These are phyloP conservation scores for Chaetura pelagica DNA, from an alignment of 2,113 vertebrate genomes.

Conservation along the genomic window DNA sequence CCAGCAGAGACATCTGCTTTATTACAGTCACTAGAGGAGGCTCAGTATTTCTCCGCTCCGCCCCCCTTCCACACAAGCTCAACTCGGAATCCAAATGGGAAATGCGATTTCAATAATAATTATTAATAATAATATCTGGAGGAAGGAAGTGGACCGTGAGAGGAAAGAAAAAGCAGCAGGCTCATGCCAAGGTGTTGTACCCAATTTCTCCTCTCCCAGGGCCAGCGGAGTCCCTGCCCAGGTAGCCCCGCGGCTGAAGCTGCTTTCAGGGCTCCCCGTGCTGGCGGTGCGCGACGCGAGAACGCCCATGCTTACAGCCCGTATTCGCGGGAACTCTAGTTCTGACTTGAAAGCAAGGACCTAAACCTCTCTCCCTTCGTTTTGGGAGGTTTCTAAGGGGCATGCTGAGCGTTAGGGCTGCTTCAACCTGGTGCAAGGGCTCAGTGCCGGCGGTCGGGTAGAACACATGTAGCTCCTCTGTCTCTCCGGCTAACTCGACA, in stretches of 20 bases:
- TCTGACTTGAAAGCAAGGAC: neutral
- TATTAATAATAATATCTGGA: neutral
- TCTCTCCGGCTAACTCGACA: constrained; percentile 88
- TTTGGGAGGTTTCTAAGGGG: neutral
- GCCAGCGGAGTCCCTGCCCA: neutral
- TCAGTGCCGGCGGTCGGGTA: neutral
- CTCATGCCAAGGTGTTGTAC: neutral
- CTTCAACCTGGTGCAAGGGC: neutral
- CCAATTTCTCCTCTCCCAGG: neutral
- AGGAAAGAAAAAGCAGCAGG: neutral
- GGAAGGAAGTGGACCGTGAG: neutral
- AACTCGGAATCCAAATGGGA: neutral
- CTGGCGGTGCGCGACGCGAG: neutral
- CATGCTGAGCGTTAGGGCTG: neutral
- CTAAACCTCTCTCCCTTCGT: neutral
- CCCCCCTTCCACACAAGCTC: neutral
- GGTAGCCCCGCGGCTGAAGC: neutral
- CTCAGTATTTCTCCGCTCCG: neutral
- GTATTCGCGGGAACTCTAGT: neutral
- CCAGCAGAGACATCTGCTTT: constrained; percentile 77
- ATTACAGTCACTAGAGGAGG: constrained; percentile 55
- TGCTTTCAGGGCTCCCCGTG: neutral
- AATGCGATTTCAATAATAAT: neutral
- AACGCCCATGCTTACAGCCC: neutral
- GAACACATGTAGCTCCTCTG: constrained; percentile 78